Evolutionary conservation across 2,113 vertebrate species (phyloP).

Genomic region (Cisticola juncidis): DNA sequence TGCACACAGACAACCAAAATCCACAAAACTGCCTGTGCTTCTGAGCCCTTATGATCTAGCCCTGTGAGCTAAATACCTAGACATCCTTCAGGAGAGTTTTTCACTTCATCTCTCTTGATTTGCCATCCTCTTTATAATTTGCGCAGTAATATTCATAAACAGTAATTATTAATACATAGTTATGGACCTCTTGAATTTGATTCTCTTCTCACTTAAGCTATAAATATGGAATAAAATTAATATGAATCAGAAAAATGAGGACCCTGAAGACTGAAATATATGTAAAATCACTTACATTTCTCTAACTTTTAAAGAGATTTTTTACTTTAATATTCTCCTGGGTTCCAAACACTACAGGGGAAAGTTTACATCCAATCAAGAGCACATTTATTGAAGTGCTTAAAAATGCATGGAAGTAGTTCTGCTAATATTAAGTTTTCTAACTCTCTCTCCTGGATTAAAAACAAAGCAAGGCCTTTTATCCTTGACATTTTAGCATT

Average conservation of each 20-base stretch:
- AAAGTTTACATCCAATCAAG: conserved; percentile 58
- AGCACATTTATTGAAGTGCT: conserved; percentile 35
- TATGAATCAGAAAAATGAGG: conserved; percentile 29
- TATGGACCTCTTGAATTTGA: conserved; percentile 53
- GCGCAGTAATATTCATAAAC: conserved; percentile 45
- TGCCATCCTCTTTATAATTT: background rate
- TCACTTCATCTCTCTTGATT: background rate
- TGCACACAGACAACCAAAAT: background rate
- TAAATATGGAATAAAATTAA: conserved; percentile 59
- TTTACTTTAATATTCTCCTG: conserved; percentile 45
- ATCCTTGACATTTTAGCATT: conserved; percentile 41
- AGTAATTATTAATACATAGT: conserved; percentile 50
- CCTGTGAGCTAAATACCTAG: background rate
- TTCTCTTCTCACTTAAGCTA: conserved; percentile 58
- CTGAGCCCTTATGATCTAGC: background rate
- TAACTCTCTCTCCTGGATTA: conserved; percentile 21
- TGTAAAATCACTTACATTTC: conserved; percentile 25
- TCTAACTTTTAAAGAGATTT: conserved; percentile 42
- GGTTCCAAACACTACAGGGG: conserved; percentile 41
- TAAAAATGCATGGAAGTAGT: conserved; percentile 28
- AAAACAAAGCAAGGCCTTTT: conserved; percentile 43
- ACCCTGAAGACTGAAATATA: conserved; percentile 44
- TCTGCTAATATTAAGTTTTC: conserved; percentile 57
- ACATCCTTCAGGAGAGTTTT: background rate
- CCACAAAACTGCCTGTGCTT: background rate